Percentiles rank a stretch among this genome's conserved stretches.
These are phyloP conservation scores for Acipenser transmontanus DNA, from an alignment of 2,797 vertebrate genomes.

Conservation along the genomic window DNA sequence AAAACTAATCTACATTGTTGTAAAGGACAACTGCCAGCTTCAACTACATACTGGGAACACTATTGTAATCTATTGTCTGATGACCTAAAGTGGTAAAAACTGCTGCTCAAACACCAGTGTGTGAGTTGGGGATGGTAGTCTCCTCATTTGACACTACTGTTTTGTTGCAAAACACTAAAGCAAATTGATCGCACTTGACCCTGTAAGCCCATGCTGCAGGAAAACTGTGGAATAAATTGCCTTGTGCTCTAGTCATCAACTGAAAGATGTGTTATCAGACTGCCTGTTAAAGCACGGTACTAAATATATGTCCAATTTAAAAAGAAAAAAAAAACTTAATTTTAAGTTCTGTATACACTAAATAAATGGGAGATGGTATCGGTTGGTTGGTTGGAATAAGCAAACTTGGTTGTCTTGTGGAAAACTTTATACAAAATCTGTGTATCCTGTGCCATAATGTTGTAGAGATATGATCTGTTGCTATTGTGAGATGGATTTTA, in stretches of 20 bases:
- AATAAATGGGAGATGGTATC: conserved; percentile 81
- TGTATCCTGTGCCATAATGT: conserved; percentile 95
- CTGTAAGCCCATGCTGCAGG: conserved; percentile 69
- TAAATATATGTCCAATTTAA: conserved; percentile 66
- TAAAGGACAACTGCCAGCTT: conserved; percentile 62
- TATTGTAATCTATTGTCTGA: conserved; percentile 46
- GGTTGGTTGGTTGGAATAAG: conserved; percentile 68
- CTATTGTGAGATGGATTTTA: conserved; percentile 88
- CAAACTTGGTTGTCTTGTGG: conserved; percentile 95
- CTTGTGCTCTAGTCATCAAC: conserved; percentile 71
- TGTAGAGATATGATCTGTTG: conserved; percentile 78
- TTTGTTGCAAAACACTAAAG: conserved; percentile 38
- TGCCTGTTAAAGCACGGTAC: conserved; percentile 66
- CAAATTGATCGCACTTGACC: conserved; percentile 59
- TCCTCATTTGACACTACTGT: conserved; percentile 51
- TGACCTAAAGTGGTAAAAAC: conserved; percentile 10
- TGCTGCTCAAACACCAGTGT: conserved; percentile 45
- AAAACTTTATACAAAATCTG: conserved; percentile 75
- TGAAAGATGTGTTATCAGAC: conserved; percentile 61
- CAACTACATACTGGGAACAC: conserved; percentile 53
- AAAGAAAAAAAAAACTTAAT: conserved; percentile 40
- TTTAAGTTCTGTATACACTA: conserved; percentile 70
- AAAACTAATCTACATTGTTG: conserved; percentile 57
- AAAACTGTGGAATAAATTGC: conserved; percentile 67
- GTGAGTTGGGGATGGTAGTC: conserved; percentile 55